Percentiles rank a stretch among this genome's conserved stretches.
These are phyloP conservation scores for Galagoides demidoff DNA, from an alignment of 2,797 vertebrate species.

Conservation along the genomic window DNA sequence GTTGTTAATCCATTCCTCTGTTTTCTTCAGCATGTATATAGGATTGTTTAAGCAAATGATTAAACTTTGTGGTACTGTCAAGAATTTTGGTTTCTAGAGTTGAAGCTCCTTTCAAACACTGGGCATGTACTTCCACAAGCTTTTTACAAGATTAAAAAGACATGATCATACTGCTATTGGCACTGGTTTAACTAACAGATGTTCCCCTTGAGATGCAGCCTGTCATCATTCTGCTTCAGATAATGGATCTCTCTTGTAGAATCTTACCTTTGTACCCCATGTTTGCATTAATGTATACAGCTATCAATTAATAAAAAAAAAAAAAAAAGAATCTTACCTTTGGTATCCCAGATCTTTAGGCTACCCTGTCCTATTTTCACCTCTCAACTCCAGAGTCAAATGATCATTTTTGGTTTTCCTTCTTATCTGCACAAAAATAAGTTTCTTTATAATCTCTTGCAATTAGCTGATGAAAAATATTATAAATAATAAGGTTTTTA, in stretches of 20 bases:
- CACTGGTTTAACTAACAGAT: not conserved
- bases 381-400: conserved; percentile 16
- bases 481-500: not conserved
- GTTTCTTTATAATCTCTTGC: not conserved
- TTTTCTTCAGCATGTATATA: not conserved
- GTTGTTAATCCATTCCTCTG: not conserved
- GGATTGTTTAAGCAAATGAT: conserved; percentile 17
- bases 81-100: conserved; percentile 25
- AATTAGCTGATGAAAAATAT: not conserved
- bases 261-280: not conserved
- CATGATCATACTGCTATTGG: not conserved
- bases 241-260: not conserved
- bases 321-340: not conserved
- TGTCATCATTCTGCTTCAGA: not conserved
- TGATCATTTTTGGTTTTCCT: conserved; percentile 37
- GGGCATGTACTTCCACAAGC: not conserved
- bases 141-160: conserved; percentile 37
- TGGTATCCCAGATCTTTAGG: not conserved
- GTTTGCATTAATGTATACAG: no score
- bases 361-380: not conserved
- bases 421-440: not conserved
- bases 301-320: no score
- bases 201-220: not conserved
- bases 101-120: conserved; percentile 28
- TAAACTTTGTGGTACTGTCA: not conserved